Conservation (phyloP, 30 jellyfish, hydroid and myxozoan species). For the Chrysaora quinquecirrha region DNA sequence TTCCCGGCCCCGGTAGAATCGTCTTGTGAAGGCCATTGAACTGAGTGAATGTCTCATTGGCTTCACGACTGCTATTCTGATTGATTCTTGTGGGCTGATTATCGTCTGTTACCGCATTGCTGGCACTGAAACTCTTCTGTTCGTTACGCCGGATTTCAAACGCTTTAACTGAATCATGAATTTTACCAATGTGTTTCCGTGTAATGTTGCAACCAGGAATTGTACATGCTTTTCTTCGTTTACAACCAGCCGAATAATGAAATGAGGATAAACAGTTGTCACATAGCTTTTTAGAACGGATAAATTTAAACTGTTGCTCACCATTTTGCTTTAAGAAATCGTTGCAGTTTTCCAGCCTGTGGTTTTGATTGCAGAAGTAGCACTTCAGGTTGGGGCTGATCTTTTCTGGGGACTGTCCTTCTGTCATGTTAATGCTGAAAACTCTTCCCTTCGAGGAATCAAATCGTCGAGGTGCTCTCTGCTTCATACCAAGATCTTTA, state of each 20-base stretch:
- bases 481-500: neutral
- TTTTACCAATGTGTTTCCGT: conserved; percentile 27
- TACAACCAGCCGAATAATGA: conserved; percentile 50
- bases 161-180: conserved; percentile 51
- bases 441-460: neutral
- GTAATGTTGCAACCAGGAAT: conserved; percentile 35
- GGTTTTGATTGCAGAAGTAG: conserved; percentile 43
- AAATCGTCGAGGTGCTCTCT: neutral
- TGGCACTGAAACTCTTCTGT: conserved; percentile 1
- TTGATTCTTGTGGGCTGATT: too few species aligned
- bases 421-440: neutral
- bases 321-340: conserved; percentile 6
- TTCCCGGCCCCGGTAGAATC: conserved; percentile 64
- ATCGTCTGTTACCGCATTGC: too few species aligned
- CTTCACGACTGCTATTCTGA: neutral
- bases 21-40: too few species aligned
- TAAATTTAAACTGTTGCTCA: conserved; percentile 17
- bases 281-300: conserved; percentile 51
- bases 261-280: conserved; percentile 49
- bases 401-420: neutral
- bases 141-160: conserved; percentile 25
- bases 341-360: conserved; percentile 50
- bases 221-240: conserved; percentile 32
- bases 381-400: neutral
- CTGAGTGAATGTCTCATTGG: too few species aligned